Evolutionary conservation across 2,113 vertebrate species (phyloP).

Genomic region (Eclectus roratus): DNA sequence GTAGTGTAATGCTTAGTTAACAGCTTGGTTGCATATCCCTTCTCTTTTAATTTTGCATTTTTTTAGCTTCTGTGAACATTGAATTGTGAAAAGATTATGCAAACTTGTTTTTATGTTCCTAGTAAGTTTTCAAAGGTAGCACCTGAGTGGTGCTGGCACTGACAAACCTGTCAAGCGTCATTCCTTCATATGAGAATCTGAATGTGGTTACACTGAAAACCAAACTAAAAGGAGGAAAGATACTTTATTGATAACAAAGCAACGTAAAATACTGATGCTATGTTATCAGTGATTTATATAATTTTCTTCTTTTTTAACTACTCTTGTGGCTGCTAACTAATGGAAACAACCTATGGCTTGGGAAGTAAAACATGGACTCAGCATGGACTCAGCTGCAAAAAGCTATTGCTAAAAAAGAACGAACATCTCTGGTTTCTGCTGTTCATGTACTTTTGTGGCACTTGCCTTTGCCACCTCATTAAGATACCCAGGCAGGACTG

Average conservation of each 20-base stretch:
- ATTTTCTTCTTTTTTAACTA: neutral
- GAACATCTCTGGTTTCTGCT: neutral
- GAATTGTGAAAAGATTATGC: neutral
- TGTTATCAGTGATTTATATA: neutral
- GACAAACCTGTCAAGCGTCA: neutral
- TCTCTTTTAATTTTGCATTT: neutral
- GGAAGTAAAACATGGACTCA: neutral
- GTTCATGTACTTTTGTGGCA: neutral
- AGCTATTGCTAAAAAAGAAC: neutral
- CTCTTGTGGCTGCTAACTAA: neutral
- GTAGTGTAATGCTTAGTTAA: neutral
- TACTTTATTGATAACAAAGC: neutral
- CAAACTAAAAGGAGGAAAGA: neutral
- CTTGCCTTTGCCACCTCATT: neutral
- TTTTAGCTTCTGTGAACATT: neutral
- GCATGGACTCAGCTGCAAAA: neutral
- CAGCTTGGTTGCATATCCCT: neutral
- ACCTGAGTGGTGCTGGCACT: neutral
- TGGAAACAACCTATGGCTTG: neutral
- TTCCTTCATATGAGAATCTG: neutral
- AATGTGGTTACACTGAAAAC: neutral
- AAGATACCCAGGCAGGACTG: neutral
- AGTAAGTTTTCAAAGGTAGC: neutral
- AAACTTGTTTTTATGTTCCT: neutral
- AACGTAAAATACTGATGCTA: neutral